These are phyloP conservation scores for Phlogophora meticulosa DNA, from an alignment of 2,888 invertebrate genomes.

Conservation along the genomic window DNA sequence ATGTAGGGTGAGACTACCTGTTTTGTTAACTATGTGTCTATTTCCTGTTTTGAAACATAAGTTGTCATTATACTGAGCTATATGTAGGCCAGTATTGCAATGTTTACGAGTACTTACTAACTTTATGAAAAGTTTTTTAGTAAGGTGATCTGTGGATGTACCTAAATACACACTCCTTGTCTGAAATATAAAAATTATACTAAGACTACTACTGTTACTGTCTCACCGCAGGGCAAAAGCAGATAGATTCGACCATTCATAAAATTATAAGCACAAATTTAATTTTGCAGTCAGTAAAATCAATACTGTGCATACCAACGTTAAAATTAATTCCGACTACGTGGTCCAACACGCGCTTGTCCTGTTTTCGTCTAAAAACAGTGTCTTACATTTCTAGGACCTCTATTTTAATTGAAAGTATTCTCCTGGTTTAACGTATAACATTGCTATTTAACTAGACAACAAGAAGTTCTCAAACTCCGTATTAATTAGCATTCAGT, in stretches of 20 bases:
- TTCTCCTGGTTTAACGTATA: not conserved
- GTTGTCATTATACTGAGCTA: slow-evolving; percentile 18
- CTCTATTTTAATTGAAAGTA: not conserved
- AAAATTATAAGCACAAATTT: no score
- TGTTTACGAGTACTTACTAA: slow-evolving; percentile 16
- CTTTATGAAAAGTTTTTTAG: not conserved
- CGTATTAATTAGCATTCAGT: slow-evolving; percentile 19
- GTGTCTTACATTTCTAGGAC: not conserved
- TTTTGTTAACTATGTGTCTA: slow-evolving; percentile 4
- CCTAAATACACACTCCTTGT: not conserved
- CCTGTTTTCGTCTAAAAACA: not conserved
- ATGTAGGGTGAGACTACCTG: slow-evolving; percentile 39
- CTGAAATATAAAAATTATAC: not conserved
- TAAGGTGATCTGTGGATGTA: not conserved
- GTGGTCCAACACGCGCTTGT: no score
- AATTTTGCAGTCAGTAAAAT: no score
- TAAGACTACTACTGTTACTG: no score
- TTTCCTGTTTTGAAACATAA: slow-evolving; percentile 19
- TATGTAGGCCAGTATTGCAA: not conserved
- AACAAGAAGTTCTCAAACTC: slow-evolving; percentile 14
- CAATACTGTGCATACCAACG: no score
- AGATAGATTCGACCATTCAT: no score
- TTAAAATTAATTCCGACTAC: no score
- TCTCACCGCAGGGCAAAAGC: no score
- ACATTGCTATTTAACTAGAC: not conserved